Percentiles rank a stretch among this genome's conserved stretches.
These are phyloP conservation scores for Euplexia lucipara DNA, from an alignment of 2,888 invertebrate genomes.

Conservation along the genomic window DNA sequence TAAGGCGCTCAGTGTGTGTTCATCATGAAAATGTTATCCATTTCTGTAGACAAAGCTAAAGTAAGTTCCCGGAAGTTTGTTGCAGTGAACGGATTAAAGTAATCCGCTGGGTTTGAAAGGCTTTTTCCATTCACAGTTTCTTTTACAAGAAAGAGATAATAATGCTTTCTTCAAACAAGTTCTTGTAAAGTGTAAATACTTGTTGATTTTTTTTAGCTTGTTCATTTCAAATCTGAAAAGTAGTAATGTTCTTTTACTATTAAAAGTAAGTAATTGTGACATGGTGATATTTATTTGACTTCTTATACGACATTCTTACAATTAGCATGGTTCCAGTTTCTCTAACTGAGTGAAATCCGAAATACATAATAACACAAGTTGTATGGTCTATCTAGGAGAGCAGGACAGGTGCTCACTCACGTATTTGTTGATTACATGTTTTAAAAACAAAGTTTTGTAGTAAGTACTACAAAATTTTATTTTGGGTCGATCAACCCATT, in stretches of 20 bases:
- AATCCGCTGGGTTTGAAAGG: constrained; percentile 36
- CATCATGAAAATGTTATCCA: constrained; percentile 20
- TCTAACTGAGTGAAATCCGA: no score
- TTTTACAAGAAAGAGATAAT: constrained; percentile 4
- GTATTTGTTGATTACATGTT: no score
- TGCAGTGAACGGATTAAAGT: constrained; percentile 14
- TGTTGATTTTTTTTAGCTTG: not conserved
- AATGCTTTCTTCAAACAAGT: constrained; percentile 8
- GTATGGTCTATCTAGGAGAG: no score
- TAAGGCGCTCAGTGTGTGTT: no score
- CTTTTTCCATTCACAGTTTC: constrained; percentile 20
- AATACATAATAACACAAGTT: no score
- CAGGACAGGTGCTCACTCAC: no score
- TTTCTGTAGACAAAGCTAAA: constrained; percentile 28
- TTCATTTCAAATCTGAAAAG: constrained; percentile 4
- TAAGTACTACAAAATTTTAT: no score
- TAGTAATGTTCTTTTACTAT: not conserved
- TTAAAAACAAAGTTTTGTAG: no score
- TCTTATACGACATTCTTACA: not conserved
- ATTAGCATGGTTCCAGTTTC: not conserved
- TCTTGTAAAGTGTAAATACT: not conserved
- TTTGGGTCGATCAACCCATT: no score
- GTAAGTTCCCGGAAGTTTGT: constrained; percentile 27
- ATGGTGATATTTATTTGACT: not conserved
- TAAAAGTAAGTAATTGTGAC: not conserved